Base-by-base conservation (phyloP, 2,888 invertebrate genomes). In the Heliconius ismenius region DNA sequence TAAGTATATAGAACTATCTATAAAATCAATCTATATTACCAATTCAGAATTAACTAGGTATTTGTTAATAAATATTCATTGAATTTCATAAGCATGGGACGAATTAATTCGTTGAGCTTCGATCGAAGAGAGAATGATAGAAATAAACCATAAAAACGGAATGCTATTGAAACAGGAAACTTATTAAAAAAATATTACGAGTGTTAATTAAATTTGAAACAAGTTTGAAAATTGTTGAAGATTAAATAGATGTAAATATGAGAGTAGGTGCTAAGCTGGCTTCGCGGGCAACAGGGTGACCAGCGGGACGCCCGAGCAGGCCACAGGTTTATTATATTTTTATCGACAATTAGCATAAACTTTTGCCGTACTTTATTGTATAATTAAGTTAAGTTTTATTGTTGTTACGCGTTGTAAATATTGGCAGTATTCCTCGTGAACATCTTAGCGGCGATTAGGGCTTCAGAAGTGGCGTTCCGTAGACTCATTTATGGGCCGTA, bases 401-500 rank as follows among this genome's bases (percentile, higher is more conserved):
- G 86, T 88, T 87, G 88, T 86, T 85, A 82, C 83, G 83, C 83
- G 84, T 86, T 88, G 87, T 88, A 89, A 88, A 89, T 87, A 89
- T 89, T 88, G 88, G 86, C 87, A 85, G 87, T 86, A 85, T 88
- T 89, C 86, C 85, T 86, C 81, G 83, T 85, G 85, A 86, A 84
- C 87, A 87, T 87, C 85, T 82, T 84, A 80, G 81, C 79, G 81
- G 83, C 86, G 87, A 87, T 89, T 90, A 90, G 84, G 84, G 86
- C 81, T 85, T 86, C 86, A 85, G 83, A 86, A 86, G 79, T 81
- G 85, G 85, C 86, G 83, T 87, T 88, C 86, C 87, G 88, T 86
- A 84, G 86, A 83, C 86, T 88, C 91, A 88, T 92, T 92, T 91
- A 92, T 91, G 88, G 90, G 83, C 85, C 89, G 89, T 92, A 91